A percentile compares a stretch with the other conserved stretches of the same genome.
Evolutionary conservation across 2,113 vertebrate genomes (phyloP).

Genomic region (Nerophis lumbriciformis): DNA sequence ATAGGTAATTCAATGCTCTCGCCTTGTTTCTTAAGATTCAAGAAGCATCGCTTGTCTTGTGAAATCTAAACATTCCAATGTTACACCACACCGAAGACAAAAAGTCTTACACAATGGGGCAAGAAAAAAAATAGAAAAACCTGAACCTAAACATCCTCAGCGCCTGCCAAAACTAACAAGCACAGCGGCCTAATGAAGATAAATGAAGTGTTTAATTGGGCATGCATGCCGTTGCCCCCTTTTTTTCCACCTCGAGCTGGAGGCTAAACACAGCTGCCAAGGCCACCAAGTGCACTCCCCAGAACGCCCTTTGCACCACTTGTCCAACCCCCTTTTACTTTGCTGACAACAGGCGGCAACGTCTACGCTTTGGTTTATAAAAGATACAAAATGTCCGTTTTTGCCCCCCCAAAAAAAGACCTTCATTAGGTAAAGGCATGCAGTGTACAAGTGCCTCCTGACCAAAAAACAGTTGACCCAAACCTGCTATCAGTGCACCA

Average conservation of each 20-base stretch:
- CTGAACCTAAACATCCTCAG: slow-evolving; percentile 30
- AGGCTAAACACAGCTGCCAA: slow-evolving; percentile 58
- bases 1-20: too few relatives aligned
- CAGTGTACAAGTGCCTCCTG: slow-evolving; percentile 17
- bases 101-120: too few relatives aligned
- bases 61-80: too few relatives aligned
- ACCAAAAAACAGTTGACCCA: background rate
- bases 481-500: too few relatives aligned
- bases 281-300: slow-evolving; percentile 21
- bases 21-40: too few relatives aligned
- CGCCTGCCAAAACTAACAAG: slow-evolving; percentile 39
- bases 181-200: slow-evolving; percentile 55
- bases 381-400: slow-evolving; percentile 11
- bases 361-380: slow-evolving; percentile 28
- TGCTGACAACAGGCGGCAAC: slow-evolving; percentile 28
- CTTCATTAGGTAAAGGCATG: slow-evolving; percentile 21
- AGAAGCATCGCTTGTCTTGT: too few relatives aligned
- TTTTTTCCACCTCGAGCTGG: slow-evolving; percentile 51
- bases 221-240: slow-evolving; percentile 31
- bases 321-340: slow-evolving; percentile 36
- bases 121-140: background rate
- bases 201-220: slow-evolving; percentile 59
- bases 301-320: slow-evolving; percentile 23
- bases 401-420: slow-evolving; percentile 32
- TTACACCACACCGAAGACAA: too few relatives aligned